Percentiles rank a stretch among this genome's conserved stretches.
phyloP scores from a whole-genome alignment of 2,888 invertebrate genomes.

The Melanostoma mellinum region DNA sequence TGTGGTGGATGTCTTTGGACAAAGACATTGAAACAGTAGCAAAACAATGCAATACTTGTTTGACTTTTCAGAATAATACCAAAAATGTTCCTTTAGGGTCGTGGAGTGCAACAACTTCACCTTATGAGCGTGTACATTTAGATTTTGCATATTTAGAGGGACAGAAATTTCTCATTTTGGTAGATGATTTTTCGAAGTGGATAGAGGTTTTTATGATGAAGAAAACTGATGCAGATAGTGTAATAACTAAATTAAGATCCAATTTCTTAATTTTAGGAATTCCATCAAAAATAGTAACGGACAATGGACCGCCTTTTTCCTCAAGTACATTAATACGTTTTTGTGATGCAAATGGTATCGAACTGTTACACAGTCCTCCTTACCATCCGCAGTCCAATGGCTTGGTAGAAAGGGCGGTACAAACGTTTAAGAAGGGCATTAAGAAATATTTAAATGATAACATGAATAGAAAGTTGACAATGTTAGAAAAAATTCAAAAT shows the following conservation, averaged over 20 bases:
- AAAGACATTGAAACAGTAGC: slow-evolving; percentile 1
- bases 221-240: not conserved
- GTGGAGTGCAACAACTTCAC: slow-evolving; percentile 21
- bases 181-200: slow-evolving; percentile 16
- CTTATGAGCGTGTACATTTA: slow-evolving; percentile 13
- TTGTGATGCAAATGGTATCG: slow-evolving; percentile 3
- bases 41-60: slow-evolving; percentile 9
- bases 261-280: slow-evolving; percentile 13
- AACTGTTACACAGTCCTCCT: not conserved
- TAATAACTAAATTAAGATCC: not conserved
- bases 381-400: slow-evolving; percentile 35
- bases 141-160: slow-evolving; percentile 14
- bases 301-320: slow-evolving; percentile 29
- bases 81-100: slow-evolving; percentile 17
- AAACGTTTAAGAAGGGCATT: slow-evolving; percentile 16
- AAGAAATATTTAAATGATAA: slow-evolving; percentile 3
- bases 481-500: slow-evolving; percentile 12
- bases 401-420: slow-evolving; percentile 28
- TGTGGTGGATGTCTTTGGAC: not conserved
- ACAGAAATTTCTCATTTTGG: slow-evolving; percentile 1
- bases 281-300: slow-evolving; percentile 11
- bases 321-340: slow-evolving; percentile 7
- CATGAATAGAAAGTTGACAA: not conserved
- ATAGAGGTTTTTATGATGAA: slow-evolving; percentile 18
- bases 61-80: not conserved